Percentiles rank a stretch among this genome's conserved stretches.
Evolutionary conservation across 2,797 vertebrate species (phyloP).

Genomic region (Notoglanidium macrostoma): DNA sequence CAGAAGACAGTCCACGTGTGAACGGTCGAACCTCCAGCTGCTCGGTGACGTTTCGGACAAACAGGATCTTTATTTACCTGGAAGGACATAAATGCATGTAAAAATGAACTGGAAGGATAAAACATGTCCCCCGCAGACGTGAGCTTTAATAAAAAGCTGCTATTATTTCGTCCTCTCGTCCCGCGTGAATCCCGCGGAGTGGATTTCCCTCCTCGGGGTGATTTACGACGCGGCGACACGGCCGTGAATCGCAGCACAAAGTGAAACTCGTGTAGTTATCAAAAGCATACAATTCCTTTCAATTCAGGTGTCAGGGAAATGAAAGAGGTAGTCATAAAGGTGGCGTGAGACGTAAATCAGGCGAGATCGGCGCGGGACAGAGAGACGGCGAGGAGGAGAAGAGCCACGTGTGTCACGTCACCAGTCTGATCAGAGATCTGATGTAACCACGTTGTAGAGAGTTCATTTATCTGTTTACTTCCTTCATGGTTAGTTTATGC

Average conservation of each 20-base stretch:
- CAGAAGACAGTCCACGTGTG: background rate
- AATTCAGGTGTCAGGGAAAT: conserved; percentile 81
- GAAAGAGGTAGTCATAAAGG: conserved; percentile 81
- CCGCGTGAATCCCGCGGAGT: conserved; percentile 59
- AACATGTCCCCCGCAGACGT: conserved; percentile 55
- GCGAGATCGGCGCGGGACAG: conserved; percentile 33
- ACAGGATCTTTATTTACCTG: conserved; percentile 4
- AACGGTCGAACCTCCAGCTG: background rate
- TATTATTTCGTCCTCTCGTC: conserved; percentile 48
- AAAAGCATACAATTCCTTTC: conserved; percentile 81
- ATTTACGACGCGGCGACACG: conserved; percentile 73
- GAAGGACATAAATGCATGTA: background rate
- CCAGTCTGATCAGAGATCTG: conserved; percentile 73
- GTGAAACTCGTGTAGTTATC: conserved; percentile 81
- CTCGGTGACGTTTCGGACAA: background rate
- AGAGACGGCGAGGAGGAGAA: background rate
- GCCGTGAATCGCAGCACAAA: conserved; percentile 72
- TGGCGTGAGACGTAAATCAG: conserved; percentile 69
- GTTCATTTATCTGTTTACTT: conserved; percentile 62
- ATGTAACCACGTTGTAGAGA: conserved; percentile 72
- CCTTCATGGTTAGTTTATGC: conserved; percentile 46
- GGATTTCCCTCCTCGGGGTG: conserved; percentile 52
- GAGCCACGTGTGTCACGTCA: background rate
- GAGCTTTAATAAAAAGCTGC: conserved; percentile 64
- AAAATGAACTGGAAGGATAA: conserved; percentile 25